These are phyloP conservation scores for Poecilia wingei DNA, from an alignment of 2,797 vertebrate species.

Conservation along the genomic window DNA sequence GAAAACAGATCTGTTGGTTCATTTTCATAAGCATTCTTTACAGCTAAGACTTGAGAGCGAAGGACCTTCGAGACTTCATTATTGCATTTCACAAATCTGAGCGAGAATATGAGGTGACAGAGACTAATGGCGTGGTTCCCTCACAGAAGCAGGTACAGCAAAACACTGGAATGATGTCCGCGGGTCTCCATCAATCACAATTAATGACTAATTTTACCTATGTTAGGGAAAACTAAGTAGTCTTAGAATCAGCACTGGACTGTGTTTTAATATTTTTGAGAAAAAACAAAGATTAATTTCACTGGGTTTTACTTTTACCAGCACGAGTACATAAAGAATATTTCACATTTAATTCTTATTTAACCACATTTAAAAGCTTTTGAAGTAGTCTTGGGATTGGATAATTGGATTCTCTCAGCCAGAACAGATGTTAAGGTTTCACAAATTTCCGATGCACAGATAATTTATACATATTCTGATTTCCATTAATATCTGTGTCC, in stretches of 20 bases:
- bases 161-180: slow-evolving; percentile 72
- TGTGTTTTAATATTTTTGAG: slow-evolving; percentile 18
- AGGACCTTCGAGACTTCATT: slow-evolving; percentile 58
- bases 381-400: neutral
- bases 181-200: slow-evolving; percentile 75
- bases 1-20: slow-evolving; percentile 16
- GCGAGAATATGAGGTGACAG: slow-evolving; percentile 64
- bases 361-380: neutral
- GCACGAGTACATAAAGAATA: neutral
- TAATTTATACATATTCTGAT: neutral
- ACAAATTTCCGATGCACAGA: neutral
- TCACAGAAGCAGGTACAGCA: slow-evolving; percentile 75
- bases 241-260: slow-evolving; percentile 28
- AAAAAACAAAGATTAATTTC: slow-evolving; percentile 14
- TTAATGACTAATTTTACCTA: slow-evolving; percentile 70
- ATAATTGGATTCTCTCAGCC: neutral
- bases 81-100: slow-evolving; percentile 69
- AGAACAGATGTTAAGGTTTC: neutral
- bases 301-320: slow-evolving; percentile 6
- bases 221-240: slow-evolving; percentile 58
- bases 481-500: neutral
- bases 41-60: slow-evolving; percentile 15
- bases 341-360: neutral
- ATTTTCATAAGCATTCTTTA: slow-evolving; percentile 15
- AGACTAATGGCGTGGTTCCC: slow-evolving; percentile 76